Conservation (phyloP, 2,888 invertebrate species). For the Ypsolopha scabrella region DNA sequence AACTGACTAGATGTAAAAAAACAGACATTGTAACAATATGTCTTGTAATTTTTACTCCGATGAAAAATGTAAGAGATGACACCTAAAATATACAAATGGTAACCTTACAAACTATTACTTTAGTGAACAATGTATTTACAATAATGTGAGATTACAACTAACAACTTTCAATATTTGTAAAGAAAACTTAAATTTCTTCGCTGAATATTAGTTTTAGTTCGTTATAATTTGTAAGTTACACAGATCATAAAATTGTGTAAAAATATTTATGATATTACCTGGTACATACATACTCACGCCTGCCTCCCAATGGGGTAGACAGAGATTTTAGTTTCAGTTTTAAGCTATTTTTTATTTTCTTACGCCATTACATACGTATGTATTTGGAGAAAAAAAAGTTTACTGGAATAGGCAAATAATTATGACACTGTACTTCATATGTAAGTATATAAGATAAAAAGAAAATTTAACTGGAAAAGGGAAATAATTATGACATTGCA, state of each 20-base stretch:
- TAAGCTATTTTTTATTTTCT: background rate
- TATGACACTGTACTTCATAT: conserved; percentile 10
- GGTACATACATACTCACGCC: too few relatives aligned
- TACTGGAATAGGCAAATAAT: background rate
- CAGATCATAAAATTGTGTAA: background rate
- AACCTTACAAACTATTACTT: conserved; percentile 36
- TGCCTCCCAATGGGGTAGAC: too few relatives aligned
- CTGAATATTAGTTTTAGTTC: background rate
- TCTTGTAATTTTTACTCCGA: conserved; percentile 43
- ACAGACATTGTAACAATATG: conserved; percentile 28
- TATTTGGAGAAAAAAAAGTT: background rate
- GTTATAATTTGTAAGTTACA: background rate
- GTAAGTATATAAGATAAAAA: too few relatives aligned
- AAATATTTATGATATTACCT: background rate
- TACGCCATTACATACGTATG: background rate
- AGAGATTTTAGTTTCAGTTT: too few relatives aligned
- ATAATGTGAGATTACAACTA: conserved; percentile 10
- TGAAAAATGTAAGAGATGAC: conserved; percentile 27
- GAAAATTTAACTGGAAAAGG: background rate
- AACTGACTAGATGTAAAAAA: conserved; percentile 63
- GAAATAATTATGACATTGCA: conserved; percentile 2
- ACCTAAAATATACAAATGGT: conserved; percentile 50
- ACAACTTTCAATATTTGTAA: background rate
- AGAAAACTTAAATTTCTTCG: conserved; percentile 2
- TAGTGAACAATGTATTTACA: conserved; percentile 46